Evolutionary conservation across 2,113 vertebrate genomes (phyloP).

Genomic region (Phocoena phocoena): DNA sequence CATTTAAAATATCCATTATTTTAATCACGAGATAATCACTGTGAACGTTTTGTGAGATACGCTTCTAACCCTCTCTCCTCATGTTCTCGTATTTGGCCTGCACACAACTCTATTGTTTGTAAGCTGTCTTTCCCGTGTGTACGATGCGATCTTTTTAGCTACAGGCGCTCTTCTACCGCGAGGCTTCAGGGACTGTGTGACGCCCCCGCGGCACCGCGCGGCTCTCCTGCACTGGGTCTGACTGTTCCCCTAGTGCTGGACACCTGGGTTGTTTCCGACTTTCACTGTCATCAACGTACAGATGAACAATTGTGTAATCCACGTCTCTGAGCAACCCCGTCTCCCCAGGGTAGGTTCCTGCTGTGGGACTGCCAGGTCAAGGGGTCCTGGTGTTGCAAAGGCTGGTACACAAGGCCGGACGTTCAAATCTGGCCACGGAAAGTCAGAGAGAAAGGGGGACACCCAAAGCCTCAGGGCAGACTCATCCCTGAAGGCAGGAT

Average conservation of each 20-base stretch:
- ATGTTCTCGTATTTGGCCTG: neutral
- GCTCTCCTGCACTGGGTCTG: neutral
- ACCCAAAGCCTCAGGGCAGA: neutral
- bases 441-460: neutral
- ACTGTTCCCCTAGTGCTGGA: neutral
- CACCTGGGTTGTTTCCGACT: neutral
- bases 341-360: neutral
- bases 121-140: too few relatives aligned
- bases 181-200: neutral
- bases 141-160: neutral
- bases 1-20: neutral
- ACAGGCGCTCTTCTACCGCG: neutral
- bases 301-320: neutral
- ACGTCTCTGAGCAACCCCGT: too few relatives aligned
- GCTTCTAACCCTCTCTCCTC: neutral
- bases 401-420: neutral
- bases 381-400: neutral
- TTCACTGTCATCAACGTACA: neutral
- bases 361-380: neutral
- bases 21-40: neutral
- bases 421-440: neutral
- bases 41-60: neutral
- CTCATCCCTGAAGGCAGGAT: neutral
- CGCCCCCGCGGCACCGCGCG: fast-evolving
- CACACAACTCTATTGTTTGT: neutral